Evolutionary conservation across 2,113 vertebrate species (phyloP).

Genomic region (Saccopteryx bilineata): DNA sequence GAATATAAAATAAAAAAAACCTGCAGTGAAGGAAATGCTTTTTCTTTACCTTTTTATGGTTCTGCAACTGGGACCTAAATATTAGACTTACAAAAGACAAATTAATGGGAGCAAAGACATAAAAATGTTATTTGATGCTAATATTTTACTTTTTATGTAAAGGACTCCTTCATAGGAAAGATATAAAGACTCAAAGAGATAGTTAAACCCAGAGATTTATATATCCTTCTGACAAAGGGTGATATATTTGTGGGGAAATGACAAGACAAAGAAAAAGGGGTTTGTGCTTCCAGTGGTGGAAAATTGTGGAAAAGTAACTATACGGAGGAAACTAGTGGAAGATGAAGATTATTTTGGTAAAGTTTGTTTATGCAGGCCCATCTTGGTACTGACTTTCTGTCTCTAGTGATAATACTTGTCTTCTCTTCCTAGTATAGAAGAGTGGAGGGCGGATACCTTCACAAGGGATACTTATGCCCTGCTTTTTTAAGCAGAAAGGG

Average conservation of each 20-base stretch:
- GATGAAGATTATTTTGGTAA: not conserved
- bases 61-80: not conserved
- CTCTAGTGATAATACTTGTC: not conserved
- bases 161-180: not conserved
- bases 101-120: not conserved
- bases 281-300: not conserved
- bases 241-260: not conserved
- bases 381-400: not conserved
- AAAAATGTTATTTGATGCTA: not conserved
- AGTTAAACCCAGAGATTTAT: not conserved
- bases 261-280: not conserved
- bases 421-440: not conserved
- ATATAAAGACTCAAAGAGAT: not conserved
- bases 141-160: not conserved
- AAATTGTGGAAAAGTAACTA: not conserved
- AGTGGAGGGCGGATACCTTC: not conserved
- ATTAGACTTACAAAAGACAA: not conserved
- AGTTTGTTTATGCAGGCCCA: not conserved
- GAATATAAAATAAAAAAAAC: constrained; percentile 35
- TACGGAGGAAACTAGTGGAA: not conserved
- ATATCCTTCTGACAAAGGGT: not conserved
- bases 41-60: not conserved
- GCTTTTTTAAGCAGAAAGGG: not conserved
- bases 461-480: not conserved
- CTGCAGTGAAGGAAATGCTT: not conserved